Conservation (phyloP, 1,140 invertebrate genomes). For the Caenorhabditis briggsae region DNA sequence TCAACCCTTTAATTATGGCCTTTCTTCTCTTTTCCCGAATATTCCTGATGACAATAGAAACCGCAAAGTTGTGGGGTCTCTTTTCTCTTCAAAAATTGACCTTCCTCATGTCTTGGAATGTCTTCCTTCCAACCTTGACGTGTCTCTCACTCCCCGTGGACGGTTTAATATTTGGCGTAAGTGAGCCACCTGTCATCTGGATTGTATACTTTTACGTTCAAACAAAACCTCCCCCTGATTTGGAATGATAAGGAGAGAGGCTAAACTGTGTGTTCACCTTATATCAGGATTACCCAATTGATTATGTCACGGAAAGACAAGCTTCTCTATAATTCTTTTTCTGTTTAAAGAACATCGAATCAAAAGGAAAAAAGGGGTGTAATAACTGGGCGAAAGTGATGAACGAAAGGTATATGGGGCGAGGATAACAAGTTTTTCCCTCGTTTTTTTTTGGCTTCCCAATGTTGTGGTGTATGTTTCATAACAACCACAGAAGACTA, state of each 20-base stretch:
- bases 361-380: background rate
- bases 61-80: background rate
- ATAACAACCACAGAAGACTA: constrained; percentile 33
- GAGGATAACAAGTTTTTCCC: constrained; percentile 41
- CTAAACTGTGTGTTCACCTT: background rate
- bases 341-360: constrained; percentile 47
- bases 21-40: background rate
- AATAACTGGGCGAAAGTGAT: constrained; percentile 45
- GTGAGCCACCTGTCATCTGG: constrained; percentile 42
- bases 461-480: constrained; percentile 50
- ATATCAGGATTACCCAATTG: background rate
- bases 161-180: constrained; percentile 22
- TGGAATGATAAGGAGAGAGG: background rate
- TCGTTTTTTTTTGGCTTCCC: background rate
- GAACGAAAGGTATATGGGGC: constrained; percentile 36
- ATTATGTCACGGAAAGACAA: constrained; percentile 18
- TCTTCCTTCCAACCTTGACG: constrained; percentile 23
- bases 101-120: constrained; percentile 20
- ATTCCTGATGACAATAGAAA: background rate
- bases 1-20: background rate
- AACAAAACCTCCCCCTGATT: background rate
- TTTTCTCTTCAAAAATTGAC: constrained; percentile 45
- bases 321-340: background rate
- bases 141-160: background rate
- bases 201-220: background rate